These are phyloP conservation scores for Lithophane leautieri DNA, from an alignment of 2,888 invertebrate species.

Conservation along the genomic window DNA sequence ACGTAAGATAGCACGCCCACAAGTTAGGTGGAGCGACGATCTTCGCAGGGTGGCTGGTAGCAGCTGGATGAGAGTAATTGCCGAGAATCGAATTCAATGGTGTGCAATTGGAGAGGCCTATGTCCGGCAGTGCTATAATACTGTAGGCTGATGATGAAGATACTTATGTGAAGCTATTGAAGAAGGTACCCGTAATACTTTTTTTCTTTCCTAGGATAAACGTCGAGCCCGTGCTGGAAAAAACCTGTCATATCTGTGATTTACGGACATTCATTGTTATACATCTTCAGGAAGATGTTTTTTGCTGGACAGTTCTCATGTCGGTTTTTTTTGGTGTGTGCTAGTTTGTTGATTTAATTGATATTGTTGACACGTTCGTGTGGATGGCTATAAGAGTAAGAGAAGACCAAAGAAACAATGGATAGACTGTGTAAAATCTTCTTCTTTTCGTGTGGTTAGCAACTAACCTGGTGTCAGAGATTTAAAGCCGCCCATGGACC, in stretches of 20 bases:
- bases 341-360: background rate
- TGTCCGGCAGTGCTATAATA: background rate
- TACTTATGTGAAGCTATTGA: background rate
- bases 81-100: background rate
- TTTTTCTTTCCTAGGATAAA: conserved; percentile 48
- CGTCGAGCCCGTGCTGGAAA: too few species aligned
- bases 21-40: background rate
- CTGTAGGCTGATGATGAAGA: background rate
- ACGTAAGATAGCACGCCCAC: background rate
- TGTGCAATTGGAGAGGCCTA: background rate
- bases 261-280: conserved; percentile 54
- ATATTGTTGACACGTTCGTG: background rate
- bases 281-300: conserved; percentile 42
- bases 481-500: too few species aligned
- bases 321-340: conserved; percentile 1
- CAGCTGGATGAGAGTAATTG: background rate
- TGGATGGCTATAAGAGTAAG: background rate
- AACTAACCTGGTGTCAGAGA: too few species aligned
- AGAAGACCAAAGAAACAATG: background rate
- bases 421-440: background rate
- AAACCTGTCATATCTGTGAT: conserved; percentile 62
- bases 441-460: too few species aligned
- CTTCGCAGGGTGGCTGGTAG: background rate
- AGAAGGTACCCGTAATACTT: background rate
- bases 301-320: conserved; percentile 33